A percentile compares a stretch with the other conserved stretches of the same genome.
Evolutionary conservation across 2,113 vertebrate genomes (phyloP).

Genomic region (Aleadryas rufinucha): DNA sequence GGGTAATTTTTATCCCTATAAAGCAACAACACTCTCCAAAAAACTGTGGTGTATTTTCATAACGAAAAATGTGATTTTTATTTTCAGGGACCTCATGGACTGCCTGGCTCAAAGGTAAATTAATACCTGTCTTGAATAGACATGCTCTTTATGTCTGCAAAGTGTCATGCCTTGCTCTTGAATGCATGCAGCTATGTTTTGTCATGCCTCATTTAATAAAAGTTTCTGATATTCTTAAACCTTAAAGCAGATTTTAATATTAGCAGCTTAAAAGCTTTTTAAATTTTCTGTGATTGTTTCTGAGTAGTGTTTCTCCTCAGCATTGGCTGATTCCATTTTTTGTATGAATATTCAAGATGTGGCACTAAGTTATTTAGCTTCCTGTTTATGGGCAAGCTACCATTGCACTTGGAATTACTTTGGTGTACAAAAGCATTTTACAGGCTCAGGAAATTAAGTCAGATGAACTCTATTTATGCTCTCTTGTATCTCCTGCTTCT

Average conservation of each 20-base stretch:
- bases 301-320: not conserved
- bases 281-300: not conserved
- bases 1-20: not conserved
- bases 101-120: conserved; percentile 94
- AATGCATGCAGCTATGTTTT: conserved; percentile 67
- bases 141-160: not conserved
- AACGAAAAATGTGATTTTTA: conserved; percentile 38
- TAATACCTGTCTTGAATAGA: not conserved
- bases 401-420: not conserved
- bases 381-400: not conserved
- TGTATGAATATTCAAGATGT: not conserved
- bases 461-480: not conserved
- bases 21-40: not conserved
- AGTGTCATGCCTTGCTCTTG: conserved; percentile 45
- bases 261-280: not conserved
- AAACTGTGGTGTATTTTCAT: not conserved
- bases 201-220: conserved; percentile 54
- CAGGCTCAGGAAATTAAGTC: not conserved
- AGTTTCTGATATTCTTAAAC: conserved; percentile 71
- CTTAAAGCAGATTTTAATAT: conserved; percentile 74
- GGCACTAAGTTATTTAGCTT: not conserved
- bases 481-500: not conserved
- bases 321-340: not conserved
- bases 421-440: not conserved
- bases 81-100: conserved; percentile 95